phyloP scores from a whole-genome alignment of 2,888 invertebrate genomes.

The Pristionchus mayeri region DNA sequence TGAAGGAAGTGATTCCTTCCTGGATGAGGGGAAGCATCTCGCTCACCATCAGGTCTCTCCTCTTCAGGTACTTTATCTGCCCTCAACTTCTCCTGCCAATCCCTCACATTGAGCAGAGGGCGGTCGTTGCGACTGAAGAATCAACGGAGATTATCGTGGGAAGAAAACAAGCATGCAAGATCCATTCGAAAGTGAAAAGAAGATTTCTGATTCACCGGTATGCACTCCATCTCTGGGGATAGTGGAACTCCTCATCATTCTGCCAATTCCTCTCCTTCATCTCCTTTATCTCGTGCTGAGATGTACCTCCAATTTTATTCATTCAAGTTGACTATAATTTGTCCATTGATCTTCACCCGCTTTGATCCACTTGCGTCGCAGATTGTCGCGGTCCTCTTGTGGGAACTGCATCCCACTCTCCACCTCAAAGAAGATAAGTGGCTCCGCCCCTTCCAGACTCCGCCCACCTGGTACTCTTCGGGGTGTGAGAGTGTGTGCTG shows the following conservation, averaged over 20 bases:
- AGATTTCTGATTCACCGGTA: background rate
- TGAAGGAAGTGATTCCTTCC: no score
- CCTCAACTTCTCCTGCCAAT: no score
- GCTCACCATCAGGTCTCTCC: no score
- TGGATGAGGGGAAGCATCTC: no score
- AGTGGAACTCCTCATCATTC: background rate
- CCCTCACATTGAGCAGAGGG: no score
- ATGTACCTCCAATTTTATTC: background rate
- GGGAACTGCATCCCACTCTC: background rate
- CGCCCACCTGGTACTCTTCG: background rate
- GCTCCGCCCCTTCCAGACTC: background rate
- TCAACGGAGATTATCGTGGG: no score
- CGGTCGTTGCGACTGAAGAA: no score
- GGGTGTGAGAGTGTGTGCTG: conserved; percentile 12
- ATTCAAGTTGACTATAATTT: background rate
- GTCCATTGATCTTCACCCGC: background rate
- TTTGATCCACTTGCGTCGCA: background rate
- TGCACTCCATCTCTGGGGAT: conserved; percentile 6
- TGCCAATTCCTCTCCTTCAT: background rate
- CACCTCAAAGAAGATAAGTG: background rate
- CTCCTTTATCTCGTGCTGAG: conserved; percentile 21
- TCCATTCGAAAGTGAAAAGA: background rate
- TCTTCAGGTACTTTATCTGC: no score
- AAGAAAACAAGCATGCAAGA: no score
- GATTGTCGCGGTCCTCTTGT: background rate